Conservation (phyloP, 2,797 vertebrate species). For the Antennarius maculatus region DNA sequence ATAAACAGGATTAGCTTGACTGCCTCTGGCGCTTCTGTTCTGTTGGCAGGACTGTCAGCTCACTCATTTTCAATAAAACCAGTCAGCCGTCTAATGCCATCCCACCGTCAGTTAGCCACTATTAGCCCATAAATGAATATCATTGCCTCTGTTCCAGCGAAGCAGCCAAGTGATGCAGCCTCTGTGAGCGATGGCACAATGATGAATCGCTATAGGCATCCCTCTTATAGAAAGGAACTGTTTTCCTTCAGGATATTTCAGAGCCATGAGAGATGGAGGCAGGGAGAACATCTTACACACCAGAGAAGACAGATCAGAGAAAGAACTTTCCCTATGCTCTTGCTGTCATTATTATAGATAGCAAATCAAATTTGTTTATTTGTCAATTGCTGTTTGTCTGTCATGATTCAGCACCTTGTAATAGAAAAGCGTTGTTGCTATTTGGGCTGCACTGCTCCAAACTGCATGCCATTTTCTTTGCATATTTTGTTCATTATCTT, state of each 20-base stretch:
- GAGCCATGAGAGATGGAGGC: constrained; percentile 44
- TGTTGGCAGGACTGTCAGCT: constrained; percentile 64
- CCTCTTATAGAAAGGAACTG: constrained; percentile 64
- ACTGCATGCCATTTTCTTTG: background rate
- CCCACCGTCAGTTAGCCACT: constrained; percentile 77
- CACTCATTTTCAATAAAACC: constrained; percentile 78
- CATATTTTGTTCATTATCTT: background rate
- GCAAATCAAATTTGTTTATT: constrained; percentile 32
- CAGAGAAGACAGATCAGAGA: constrained; percentile 44
- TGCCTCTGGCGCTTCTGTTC: constrained; percentile 55
- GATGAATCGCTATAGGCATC: constrained; percentile 76
- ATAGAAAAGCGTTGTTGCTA: constrained; percentile 1
- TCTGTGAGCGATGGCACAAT: constrained; percentile 73
- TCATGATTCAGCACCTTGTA: constrained; percentile 21
- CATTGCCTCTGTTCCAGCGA: constrained; percentile 75
- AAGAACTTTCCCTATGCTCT: constrained; percentile 37
- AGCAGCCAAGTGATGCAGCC: constrained; percentile 75
- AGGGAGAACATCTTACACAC: constrained; percentile 52
- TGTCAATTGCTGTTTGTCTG: constrained; percentile 33
- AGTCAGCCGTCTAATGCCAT: constrained; percentile 77
- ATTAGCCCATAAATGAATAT: constrained; percentile 81
- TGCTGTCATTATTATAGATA: constrained; percentile 45
- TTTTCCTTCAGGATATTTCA: constrained; percentile 70
- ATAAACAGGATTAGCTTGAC: constrained; percentile 70
- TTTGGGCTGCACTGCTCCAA: background rate